Evolutionary conservation across 2,113 vertebrate species (phyloP).

Genomic region (Ctenomys sociabilis): DNA sequence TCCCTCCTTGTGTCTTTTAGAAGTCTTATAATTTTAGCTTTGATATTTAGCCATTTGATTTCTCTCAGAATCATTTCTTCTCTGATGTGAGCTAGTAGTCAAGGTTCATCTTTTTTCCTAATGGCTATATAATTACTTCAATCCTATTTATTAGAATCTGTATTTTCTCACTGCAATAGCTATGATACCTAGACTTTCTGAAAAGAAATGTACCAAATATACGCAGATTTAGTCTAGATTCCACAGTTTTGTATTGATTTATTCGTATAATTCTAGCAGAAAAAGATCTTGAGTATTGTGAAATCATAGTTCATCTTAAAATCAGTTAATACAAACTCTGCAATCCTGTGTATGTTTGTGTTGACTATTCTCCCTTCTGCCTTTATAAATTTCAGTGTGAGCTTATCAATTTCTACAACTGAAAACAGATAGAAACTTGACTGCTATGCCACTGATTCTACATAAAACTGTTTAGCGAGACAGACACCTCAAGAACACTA

Average conservation of each 20-base stretch:
- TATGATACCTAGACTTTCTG: background rate
- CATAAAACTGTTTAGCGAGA: background rate
- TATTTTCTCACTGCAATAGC: background rate
- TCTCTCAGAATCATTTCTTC: background rate
- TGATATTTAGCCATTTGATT: slow-evolving; percentile 9
- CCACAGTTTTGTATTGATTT: background rate
- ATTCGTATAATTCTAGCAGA: background rate
- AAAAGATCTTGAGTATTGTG: background rate
- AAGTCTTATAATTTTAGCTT: background rate
- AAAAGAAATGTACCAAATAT: background rate
- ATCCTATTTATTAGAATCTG: background rate
- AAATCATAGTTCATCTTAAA: slow-evolving; percentile 13
- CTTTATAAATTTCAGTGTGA: slow-evolving; percentile 30
- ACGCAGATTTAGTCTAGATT: background rate
- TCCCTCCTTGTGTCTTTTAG: background rate
- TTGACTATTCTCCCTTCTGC: background rate
- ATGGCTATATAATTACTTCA: background rate
- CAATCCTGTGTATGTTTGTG: background rate
- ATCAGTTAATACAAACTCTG: background rate
- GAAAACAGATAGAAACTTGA: slow-evolving; percentile 13
- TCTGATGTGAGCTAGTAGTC: background rate
- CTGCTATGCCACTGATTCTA: background rate
- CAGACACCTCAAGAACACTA: background rate
- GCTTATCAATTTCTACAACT: background rate
- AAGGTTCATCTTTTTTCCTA: background rate